phyloP scores from a whole-genome alignment of 2,113 vertebrate species.

The Gallinago media region DNA sequence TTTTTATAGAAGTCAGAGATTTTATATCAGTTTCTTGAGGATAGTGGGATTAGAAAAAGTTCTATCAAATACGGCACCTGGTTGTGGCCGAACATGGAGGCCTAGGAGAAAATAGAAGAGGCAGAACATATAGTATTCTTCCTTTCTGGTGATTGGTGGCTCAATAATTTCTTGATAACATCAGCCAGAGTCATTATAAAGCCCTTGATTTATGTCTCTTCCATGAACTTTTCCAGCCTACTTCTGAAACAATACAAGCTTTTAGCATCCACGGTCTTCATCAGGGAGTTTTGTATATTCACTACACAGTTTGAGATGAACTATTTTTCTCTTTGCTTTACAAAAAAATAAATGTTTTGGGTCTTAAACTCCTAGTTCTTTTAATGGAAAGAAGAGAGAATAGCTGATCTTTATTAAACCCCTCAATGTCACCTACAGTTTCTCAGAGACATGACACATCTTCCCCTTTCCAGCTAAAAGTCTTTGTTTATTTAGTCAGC shows the following conservation, averaged over 20 bases:
- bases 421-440: not conserved
- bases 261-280: not conserved
- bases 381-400: not conserved
- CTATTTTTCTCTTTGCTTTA: not conserved
- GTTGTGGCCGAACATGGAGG: not conserved
- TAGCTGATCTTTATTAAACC: not conserved
- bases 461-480: not conserved
- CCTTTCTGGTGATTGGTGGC: not conserved
- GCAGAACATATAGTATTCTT: not conserved
- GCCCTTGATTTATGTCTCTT: not conserved
- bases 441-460: not conserved
- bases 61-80: not conserved
- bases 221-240: not conserved
- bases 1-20: not conserved
- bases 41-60: not conserved
- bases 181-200: not conserved
- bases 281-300: fast-evolving
- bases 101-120: not conserved
- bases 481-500: not conserved
- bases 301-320: not conserved
- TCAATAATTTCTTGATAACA: not conserved
- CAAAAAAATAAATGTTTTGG: not conserved
- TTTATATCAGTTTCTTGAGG: not conserved
- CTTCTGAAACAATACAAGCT: not conserved
- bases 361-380: not conserved